Evolutionary conservation across 2,113 vertebrate species (phyloP).

Genomic region (Eonycteris spelaea): DNA sequence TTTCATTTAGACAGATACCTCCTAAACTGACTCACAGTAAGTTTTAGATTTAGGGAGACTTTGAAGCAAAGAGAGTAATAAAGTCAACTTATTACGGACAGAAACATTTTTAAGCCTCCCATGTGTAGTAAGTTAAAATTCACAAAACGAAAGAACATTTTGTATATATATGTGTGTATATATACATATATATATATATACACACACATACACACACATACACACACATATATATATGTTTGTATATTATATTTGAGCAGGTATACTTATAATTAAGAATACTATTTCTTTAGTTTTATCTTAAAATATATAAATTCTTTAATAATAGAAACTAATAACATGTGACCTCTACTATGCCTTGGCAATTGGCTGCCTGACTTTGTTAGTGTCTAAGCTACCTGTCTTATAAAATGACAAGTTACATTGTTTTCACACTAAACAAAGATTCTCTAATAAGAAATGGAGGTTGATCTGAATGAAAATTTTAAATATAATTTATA

Average conservation of each 20-base stretch:
- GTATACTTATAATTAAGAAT: not conserved
- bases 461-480: not conserved
- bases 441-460: not conserved
- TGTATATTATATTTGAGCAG: not conserved
- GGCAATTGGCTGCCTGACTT: not conserved
- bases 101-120: not conserved
- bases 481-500: not conserved
- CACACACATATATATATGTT: not conserved
- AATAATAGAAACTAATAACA: not conserved
- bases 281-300: not conserved
- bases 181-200: too few relatives aligned
- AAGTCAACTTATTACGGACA: not conserved
- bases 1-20: not conserved
- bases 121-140: not conserved
- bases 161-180: too few relatives aligned
- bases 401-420: not conserved
- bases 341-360: not conserved
- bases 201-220: not conserved
- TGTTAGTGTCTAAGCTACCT: not conserved
- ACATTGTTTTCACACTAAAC: not conserved
- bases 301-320: conserved; percentile 14
- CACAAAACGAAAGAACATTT: not conserved
- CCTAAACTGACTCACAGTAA: not conserved
- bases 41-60: not conserved
- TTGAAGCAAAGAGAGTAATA: not conserved